Evolutionary conservation across 1,140 invertebrate species (phyloP).

Genomic region (Tribolium castaneum): DNA sequence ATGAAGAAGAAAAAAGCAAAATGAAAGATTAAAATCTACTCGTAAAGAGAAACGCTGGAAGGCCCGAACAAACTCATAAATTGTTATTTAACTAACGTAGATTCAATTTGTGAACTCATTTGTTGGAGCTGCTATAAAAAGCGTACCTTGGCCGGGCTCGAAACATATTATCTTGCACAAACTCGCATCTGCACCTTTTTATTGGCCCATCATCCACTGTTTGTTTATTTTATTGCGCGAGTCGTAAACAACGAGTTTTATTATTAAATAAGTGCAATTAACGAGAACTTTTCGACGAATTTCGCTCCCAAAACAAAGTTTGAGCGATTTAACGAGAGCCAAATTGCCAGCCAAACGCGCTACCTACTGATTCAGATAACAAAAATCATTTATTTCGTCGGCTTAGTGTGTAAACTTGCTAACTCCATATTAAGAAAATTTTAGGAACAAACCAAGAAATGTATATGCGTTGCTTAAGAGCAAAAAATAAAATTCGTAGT

Average conservation of each 20-base stretch:
- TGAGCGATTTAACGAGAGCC: background rate
- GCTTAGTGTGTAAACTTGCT: too few relatives aligned
- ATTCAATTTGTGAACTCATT: slow-evolving; percentile 48
- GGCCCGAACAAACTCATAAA: slow-evolving; percentile 30
- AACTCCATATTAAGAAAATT: too few relatives aligned
- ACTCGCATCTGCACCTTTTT: slow-evolving; percentile 17
- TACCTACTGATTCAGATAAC: background rate
- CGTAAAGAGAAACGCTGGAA: background rate
- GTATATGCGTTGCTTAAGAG: too few relatives aligned
- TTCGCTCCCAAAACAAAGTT: background rate
- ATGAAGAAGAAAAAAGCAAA: background rate
- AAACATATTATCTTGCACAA: slow-evolving; percentile 27
- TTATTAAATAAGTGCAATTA: slow-evolving; percentile 24
- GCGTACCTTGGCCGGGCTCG: background rate
- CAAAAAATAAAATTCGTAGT: too few relatives aligned
- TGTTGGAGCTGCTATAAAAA: slow-evolving; percentile 44
- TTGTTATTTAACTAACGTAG: slow-evolving; percentile 44
- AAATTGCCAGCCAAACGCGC: background rate
- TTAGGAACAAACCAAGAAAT: too few relatives aligned
- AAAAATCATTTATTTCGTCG: too few relatives aligned
- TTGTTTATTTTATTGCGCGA: slow-evolving; percentile 18
- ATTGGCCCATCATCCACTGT: slow-evolving; percentile 11
- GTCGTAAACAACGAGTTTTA: slow-evolving; percentile 13
- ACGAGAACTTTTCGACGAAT: background rate
- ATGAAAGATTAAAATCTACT: slow-evolving; percentile 27